These are phyloP conservation scores for Podarcis siculus DNA, from an alignment of 2,797 vertebrate genomes.

Conservation along the genomic window DNA sequence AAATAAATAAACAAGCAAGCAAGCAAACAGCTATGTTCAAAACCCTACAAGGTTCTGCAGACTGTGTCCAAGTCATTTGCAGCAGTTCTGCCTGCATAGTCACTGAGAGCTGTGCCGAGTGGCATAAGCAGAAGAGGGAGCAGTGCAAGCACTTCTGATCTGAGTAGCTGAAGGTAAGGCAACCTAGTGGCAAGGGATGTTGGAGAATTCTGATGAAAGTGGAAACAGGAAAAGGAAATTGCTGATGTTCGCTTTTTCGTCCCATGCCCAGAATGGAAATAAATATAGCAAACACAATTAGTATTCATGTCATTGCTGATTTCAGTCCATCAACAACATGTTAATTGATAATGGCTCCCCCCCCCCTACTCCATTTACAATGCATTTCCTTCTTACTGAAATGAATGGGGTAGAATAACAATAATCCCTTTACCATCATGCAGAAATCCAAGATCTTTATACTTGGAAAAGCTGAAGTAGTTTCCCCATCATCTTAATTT, in stretches of 20 bases:
- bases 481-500: background rate
- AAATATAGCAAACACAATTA: too few relatives aligned
- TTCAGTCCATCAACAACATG: too few relatives aligned
- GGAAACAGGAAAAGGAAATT: too few relatives aligned
- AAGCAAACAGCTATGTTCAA: conserved; percentile 1
- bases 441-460: background rate
- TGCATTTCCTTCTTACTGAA: too few relatives aligned
- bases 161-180: background rate
- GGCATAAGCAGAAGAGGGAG: conserved; percentile 43
- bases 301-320: too few relatives aligned
- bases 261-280: too few relatives aligned
- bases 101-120: conserved; percentile 37
- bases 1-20: background rate
- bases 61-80: conserved; percentile 44
- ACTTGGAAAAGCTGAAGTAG: background rate
- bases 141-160: conserved; percentile 31
- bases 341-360: too few relatives aligned
- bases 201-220: too few relatives aligned
- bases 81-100: conserved; percentile 37
- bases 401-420: too few relatives aligned
- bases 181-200: background rate
- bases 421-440: too few relatives aligned
- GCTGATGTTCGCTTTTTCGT: too few relatives aligned
- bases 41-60: conserved; percentile 54
- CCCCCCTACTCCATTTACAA: too few relatives aligned